Evolutionary conservation across 2,888 invertebrate genomes (phyloP), one percentile per base, ranked within the genome.

Genomic region (Acanthococcus lagerstroemiae): DNA sequence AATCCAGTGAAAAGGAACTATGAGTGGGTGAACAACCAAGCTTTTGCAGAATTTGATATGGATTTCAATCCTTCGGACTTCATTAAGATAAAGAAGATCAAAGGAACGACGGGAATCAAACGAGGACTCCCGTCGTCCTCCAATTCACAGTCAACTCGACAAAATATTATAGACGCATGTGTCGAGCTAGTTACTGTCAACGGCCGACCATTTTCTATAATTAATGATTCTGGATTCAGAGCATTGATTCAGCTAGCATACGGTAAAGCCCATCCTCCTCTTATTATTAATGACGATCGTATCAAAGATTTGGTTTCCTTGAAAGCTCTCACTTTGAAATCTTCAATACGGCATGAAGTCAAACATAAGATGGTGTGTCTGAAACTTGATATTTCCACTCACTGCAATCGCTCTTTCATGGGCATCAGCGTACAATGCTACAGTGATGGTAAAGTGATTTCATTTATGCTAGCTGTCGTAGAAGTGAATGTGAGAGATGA

Each of bases 211-310:
- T 58, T 58, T 46, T 46, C 45, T 24, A 17, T 58, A 3, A 46
- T 58, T 17, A 46, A 58, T 46, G 58, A 58, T 46, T 46, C 45
- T 9, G 58, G 58, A 24, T 46, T 58, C n/a, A 44, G 25, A 58
- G 46, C 37, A 17, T 37, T 58, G 1, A 46, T 58, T 1, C 22
- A 58, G 22, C 24, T 37, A 6, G 21, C 37, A 4, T 15, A 24
- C 22, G 12, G 12, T n/a, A 9, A 37, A 37, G 12, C n/a, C 3
- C n/a, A 9, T 9, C n/a, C 37, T 37, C 37, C 12, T n/a, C 12
- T 15, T n/a, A 15, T 37, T 3, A 37, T n/a, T 15, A n/a, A 15
- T 15, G 37, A 37, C n/a, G n/a, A 37, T n/a, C 12, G n/a, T 2
- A n/a, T 37, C 2, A n/a, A 37, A 37, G 37, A 37, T 2, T 3